phyloP scores from a whole-genome alignment of 2,113 vertebrate genomes.

The Dromiciops gliroides region DNA sequence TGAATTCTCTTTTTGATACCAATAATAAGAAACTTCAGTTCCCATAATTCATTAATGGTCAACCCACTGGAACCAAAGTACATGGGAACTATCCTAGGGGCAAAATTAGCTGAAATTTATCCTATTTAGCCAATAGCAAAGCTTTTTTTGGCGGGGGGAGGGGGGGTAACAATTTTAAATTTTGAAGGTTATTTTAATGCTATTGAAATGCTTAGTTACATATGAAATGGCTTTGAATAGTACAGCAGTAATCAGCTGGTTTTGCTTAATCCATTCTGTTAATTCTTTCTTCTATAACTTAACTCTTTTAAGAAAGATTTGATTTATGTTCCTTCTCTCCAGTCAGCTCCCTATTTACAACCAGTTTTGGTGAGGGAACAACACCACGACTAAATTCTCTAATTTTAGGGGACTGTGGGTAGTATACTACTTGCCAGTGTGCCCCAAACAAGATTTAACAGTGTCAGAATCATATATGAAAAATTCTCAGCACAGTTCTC shows the following conservation, averaged over 20 bases:
- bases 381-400: background rate
- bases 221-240: slow-evolving; percentile 33
- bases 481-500: slow-evolving; percentile 46
- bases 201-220: slow-evolving; percentile 1
- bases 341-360: slow-evolving; percentile 32
- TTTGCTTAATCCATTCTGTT: background rate
- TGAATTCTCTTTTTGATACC: background rate
- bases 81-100: background rate
- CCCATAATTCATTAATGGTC: slow-evolving; percentile 42
- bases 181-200: slow-evolving; percentile 18
- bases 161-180: background rate
- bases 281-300: slow-evolving; percentile 19
- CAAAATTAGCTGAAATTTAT: background rate
- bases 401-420: background rate
- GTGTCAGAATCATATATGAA: slow-evolving; percentile 54
- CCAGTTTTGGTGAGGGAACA: background rate
- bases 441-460: slow-evolving; percentile 36
- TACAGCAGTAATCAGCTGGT: background rate
- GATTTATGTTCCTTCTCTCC: slow-evolving; percentile 6
- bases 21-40: slow-evolving; percentile 40
- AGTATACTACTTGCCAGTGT: background rate
- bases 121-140: background rate
- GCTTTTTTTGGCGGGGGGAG: no score
- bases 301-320: slow-evolving; percentile 31
- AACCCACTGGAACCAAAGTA: background rate